Evolutionary conservation across 2,113 vertebrate genomes (phyloP).

Genomic region (Grammomys surdaster): DNA sequence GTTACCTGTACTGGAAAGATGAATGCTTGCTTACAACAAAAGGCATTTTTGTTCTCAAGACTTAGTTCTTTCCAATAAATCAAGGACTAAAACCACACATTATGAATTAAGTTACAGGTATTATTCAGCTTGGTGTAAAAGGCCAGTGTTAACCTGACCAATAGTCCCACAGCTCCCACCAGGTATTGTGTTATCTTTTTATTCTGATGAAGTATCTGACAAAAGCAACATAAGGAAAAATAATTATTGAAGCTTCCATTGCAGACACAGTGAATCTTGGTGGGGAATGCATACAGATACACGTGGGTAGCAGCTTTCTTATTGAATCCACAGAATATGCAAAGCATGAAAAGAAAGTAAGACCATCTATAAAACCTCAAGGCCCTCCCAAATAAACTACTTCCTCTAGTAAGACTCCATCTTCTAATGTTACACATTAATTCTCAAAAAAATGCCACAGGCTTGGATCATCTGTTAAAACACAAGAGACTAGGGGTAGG

Average conservation of each 20-base stretch:
- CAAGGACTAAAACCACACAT: not conserved
- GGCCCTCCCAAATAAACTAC: not conserved
- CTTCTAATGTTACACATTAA: not conserved
- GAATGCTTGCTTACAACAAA: not conserved
- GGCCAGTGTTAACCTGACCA: not conserved
- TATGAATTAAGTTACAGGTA: not conserved
- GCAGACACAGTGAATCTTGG: not conserved
- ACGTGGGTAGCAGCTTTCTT: not conserved
- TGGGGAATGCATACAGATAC: no score
- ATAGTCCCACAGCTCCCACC: not conserved
- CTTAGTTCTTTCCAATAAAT: not conserved
- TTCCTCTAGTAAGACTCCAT: not conserved
- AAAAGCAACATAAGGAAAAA: not conserved
- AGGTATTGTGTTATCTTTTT: not conserved
- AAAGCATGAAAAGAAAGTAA: not conserved
- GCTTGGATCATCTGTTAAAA: not conserved
- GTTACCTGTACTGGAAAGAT: not conserved
- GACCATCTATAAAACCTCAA: not conserved
- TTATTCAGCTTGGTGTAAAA: not conserved
- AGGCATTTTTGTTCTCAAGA: not conserved
- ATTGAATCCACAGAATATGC: not conserved
- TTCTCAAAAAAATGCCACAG: no score
- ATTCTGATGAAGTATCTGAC: not conserved
- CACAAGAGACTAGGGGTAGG: not conserved
- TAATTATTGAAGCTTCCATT: not conserved